phyloP scores from a whole-genome alignment of 2,113 vertebrate genomes.

The Merops nubicus region DNA sequence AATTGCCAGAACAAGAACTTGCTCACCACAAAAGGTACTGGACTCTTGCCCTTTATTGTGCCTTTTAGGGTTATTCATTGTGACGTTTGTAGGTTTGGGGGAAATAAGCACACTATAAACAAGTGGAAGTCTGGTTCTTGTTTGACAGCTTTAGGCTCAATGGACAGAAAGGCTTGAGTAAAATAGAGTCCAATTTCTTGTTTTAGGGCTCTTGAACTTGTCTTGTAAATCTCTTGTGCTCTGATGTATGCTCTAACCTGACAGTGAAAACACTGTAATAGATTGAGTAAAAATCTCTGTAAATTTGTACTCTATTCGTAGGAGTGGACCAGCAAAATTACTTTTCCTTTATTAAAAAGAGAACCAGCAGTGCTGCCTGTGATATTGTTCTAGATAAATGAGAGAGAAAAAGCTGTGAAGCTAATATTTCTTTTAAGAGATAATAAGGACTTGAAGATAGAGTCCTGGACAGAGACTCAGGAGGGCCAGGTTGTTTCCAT shows the following conservation, averaged over 20 bases:
- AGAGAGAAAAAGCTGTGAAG: neutral
- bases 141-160: neutral
- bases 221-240: conserved; percentile 18
- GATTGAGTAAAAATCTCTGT: neutral
- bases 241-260: conserved; percentile 24
- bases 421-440: neutral
- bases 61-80: conserved; percentile 31
- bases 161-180: neutral
- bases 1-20: conserved; percentile 21
- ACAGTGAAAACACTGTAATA: neutral
- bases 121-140: neutral
- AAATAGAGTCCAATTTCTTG: neutral
- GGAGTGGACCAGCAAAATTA: conserved; percentile 2
- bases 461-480: neutral
- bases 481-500: neutral
- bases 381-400: neutral
- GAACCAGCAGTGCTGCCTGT: neutral
- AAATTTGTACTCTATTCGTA: neutral
- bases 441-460: neutral
- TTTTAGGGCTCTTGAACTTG: neutral
- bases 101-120: conserved; percentile 7
- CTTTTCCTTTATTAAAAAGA: neutral
- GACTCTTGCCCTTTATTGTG: conserved; percentile 20
- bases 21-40: neutral
- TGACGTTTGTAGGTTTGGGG: neutral